These are phyloP conservation scores for Scleropages formosus DNA, from an alignment of 2,797 vertebrate genomes.

Conservation along the genomic window DNA sequence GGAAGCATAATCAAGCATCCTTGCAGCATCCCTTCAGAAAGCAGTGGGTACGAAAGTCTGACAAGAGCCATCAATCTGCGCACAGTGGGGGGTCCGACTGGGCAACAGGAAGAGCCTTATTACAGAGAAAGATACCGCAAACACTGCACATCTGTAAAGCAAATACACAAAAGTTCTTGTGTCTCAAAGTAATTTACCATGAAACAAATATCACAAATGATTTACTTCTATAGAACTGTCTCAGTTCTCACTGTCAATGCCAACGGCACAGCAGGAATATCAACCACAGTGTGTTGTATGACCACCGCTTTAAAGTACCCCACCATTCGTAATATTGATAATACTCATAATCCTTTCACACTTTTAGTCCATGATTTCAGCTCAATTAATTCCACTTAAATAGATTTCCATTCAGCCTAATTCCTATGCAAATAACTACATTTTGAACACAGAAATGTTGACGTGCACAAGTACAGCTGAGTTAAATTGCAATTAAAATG, in stretches of 20 bases:
- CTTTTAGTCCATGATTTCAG: background rate
- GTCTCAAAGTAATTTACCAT: too few relatives aligned
- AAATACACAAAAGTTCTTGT: conserved; percentile 6
- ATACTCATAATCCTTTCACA: background rate
- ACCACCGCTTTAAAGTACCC: too few relatives aligned
- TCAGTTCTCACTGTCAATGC: too few relatives aligned
- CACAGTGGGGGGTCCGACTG: conserved; percentile 27
- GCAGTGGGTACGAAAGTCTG: background rate
- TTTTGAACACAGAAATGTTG: too few relatives aligned
- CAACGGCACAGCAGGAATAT: too few relatives aligned
- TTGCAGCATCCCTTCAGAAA: background rate
- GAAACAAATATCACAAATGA: too few relatives aligned
- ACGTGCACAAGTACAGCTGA: too few relatives aligned
- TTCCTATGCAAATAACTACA: background rate
- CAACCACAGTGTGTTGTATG: too few relatives aligned
- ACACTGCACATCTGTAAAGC: background rate
- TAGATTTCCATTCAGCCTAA: background rate
- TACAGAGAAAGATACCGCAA: background rate
- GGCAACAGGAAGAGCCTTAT: conserved; percentile 4
- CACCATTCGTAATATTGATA: too few relatives aligned
- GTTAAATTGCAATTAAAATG: too few relatives aligned
- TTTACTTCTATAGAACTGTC: too few relatives aligned
- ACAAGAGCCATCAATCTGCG: conserved; percentile 37
- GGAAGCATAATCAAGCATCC: background rate
- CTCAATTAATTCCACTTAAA: conserved; percentile 5